Evolutionary conservation across 2,797 vertebrate genomes (phyloP), one percentile per base, ranked within the genome.

Genomic region (Lacerta bilineata): DNA sequence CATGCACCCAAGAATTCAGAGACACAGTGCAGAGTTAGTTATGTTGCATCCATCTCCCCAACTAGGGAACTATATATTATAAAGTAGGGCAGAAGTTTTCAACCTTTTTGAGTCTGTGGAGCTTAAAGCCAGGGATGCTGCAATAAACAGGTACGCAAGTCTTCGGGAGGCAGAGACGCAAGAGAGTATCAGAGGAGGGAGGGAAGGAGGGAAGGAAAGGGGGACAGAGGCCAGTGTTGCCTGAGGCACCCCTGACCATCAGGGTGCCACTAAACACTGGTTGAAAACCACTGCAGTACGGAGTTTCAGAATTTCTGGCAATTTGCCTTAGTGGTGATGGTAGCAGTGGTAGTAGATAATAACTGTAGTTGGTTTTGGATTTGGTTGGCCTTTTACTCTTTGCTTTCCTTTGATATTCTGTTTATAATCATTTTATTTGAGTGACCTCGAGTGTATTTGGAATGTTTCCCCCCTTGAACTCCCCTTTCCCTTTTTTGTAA

Each of bases 381-480:
- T 82, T 66, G 10, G 39, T 36, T 17, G n/a, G 23, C 41, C 33
- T 46, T 64, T 75, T 36, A 64, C 55, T 11, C n/a, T 66, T 66
- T 75, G 20, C n/a, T 59, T 71, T 77, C n/a, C 46, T 61, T 87
- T 39, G 74, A 41, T 76, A 87, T 66, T 76, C n/a, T 50, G 43
- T 68, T 39, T 88, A 17, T 15, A 83, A 83, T 76, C 7, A 50
- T 76, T 68, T 75, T 25, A 61, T 76, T 13, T 76, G 71, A 82
- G 29, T 82, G 79, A 46, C 41, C 71, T 77, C 77, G 77, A 88
- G 36, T 10, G 1, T 76, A 18, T 55, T 59, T 64, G 13, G 36
- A 41, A 74, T 4, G 10, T 76, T 83, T 64, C 17, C 18, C 27
- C 10, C 27, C 15, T 1, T 68, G 50, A 55, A 11, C 33, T 69